Percentiles rank a stretch among this genome's conserved stretches.
Conservation (phyloP, 2,797 vertebrate species). For the Danio albolineatus region DNA sequence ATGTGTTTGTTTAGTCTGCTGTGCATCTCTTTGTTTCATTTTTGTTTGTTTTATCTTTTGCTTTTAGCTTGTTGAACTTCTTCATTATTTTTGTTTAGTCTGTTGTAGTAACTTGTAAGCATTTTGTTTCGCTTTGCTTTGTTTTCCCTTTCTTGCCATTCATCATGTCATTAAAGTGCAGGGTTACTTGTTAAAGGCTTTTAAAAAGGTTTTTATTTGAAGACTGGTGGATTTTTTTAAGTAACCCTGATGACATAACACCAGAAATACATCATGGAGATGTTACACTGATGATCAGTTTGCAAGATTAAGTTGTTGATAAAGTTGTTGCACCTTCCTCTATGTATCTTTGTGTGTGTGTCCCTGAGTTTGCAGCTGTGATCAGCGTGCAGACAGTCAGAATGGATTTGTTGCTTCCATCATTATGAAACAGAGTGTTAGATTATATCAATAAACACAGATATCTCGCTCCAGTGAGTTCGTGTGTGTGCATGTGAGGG, state of each 20-base stretch:
- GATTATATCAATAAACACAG: conserved; percentile 70
- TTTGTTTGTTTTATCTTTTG: neutral
- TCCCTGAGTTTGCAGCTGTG: conserved; percentile 4
- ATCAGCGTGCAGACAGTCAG: conserved; percentile 59
- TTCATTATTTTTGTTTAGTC: neutral
- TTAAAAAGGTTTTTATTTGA: too few species aligned
- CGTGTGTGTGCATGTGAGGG: conserved; percentile 64
- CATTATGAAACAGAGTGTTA: conserved; percentile 68
- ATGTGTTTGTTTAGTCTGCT: neutral
- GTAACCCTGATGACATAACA: neutral
- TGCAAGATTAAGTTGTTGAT: neutral
- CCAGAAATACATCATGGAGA: neutral
- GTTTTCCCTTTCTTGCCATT: neutral
- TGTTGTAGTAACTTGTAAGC: neutral
- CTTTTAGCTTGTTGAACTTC: neutral
- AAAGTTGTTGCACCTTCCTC: conserved; percentile 6
- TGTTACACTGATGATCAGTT: neutral
- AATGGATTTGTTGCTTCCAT: conserved; percentile 42
- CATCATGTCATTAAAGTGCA: neutral
- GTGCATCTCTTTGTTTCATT: neutral
- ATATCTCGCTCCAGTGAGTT: conserved; percentile 73
- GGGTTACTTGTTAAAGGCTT: neutral
- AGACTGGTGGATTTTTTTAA: neutral
- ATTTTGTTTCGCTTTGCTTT: neutral
- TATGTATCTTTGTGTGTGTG: conserved; percentile 22